Conservation (phyloP, 2,888 invertebrate species). For the Lasioglossum malachurum region DNA sequence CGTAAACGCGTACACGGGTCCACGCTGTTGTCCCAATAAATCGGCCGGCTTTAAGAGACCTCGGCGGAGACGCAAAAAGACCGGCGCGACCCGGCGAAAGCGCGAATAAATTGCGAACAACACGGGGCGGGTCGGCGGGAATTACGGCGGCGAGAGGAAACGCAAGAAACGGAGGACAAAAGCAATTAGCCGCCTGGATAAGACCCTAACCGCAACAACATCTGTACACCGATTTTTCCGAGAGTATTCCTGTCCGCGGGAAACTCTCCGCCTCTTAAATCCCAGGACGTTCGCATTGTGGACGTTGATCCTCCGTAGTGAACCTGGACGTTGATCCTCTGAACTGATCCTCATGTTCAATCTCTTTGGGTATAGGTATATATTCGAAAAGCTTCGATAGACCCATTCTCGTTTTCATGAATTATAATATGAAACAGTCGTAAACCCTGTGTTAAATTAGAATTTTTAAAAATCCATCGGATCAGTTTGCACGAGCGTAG, state of each 20-base stretch:
- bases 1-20: conserved; percentile 31
- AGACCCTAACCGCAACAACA: background rate
- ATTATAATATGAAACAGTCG: too few relatives aligned
- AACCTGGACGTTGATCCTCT: background rate
- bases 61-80: conserved; percentile 48
- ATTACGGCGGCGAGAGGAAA: conserved; percentile 15
- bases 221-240: conserved; percentile 1
- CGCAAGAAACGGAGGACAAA: conserved; percentile 23
- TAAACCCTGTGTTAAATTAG: too few relatives aligned
- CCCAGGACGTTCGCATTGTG: background rate
- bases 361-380: too few relatives aligned
- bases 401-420: too few relatives aligned
- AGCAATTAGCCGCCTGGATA: conserved; percentile 15
- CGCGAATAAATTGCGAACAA: conserved; percentile 58
- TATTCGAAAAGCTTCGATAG: too few relatives aligned
- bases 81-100: conserved; percentile 26
- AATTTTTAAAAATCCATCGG: too few relatives aligned
- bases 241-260: background rate
- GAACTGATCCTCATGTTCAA: too few relatives aligned
- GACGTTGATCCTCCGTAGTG: background rate
- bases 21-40: conserved; percentile 75
- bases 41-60: conserved; percentile 70
- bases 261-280: background rate
- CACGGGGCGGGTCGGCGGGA: conserved; percentile 16
- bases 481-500: too few relatives aligned